Evolutionary conservation across 1,140 invertebrate genomes (phyloP).

Genomic region (Bombus difficillimus): DNA sequence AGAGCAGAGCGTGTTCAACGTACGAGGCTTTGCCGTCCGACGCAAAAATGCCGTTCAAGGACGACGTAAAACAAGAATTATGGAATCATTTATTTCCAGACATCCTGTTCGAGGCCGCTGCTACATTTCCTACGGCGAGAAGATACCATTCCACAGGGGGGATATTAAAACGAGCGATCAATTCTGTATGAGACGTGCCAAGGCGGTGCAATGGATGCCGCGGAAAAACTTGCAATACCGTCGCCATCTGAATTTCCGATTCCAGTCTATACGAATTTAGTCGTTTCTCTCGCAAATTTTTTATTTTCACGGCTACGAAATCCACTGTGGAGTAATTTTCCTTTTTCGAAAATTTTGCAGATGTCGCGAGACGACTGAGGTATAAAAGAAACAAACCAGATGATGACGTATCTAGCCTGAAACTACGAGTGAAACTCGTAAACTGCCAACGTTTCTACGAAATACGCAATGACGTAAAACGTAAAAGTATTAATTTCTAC

Average conservation of each 20-base stretch:
- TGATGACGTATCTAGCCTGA: background rate
- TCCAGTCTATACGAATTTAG: too few species aligned
- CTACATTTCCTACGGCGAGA: constrained; percentile 6
- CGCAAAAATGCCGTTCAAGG: constrained; percentile 29
- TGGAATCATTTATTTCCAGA: constrained; percentile 33
- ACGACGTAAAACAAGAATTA: constrained; percentile 24
- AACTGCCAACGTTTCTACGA: background rate
- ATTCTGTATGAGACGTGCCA: constrained; percentile 4
- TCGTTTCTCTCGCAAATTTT: background rate
- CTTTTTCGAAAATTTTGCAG: background rate
- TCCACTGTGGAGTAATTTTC: background rate
- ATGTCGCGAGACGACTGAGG: background rate
- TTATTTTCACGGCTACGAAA: background rate
- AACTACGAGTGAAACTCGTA: background rate
- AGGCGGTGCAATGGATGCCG: background rate
- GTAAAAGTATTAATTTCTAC: background rate
- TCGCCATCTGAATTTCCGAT: too few species aligned
- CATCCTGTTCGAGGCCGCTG: constrained; percentile 7
- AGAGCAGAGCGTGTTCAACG: background rate
- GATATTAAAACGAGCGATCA: constrained; percentile 35
- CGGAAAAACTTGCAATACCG: background rate
- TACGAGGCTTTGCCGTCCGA: too few species aligned
- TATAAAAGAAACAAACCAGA: background rate
- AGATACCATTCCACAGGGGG: constrained; percentile 9
- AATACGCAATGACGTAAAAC: background rate